Evolutionary conservation across 1,140 invertebrate species (phyloP).

Genomic region (Drosophila azteca): DNA sequence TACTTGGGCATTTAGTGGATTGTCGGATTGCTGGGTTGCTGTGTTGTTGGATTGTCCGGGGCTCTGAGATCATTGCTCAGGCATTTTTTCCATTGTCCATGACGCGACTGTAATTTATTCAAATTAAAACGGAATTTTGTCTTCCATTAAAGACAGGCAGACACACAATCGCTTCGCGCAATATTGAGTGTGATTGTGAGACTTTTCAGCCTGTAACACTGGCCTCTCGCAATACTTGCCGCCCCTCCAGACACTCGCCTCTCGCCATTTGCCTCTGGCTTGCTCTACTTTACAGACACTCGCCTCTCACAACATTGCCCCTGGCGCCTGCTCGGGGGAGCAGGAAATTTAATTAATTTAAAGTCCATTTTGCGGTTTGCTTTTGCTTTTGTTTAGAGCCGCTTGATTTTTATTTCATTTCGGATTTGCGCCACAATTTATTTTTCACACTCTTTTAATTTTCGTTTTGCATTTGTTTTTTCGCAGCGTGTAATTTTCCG

Average conservation of each 20-base stretch:
- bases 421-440: slow-evolving; percentile 39
- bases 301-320: too few species aligned
- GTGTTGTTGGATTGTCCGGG: too few species aligned
- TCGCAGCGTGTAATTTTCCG: slow-evolving; percentile 46
- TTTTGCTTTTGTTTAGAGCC: slow-evolving; percentile 28
- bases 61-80: slow-evolving; percentile 34
- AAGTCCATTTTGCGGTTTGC: slow-evolving; percentile 29
- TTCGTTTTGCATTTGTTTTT: slow-evolving; percentile 25
- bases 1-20: slow-evolving; percentile 28
- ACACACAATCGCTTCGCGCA: slow-evolving; percentile 37
- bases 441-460: slow-evolving; percentile 57
- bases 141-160: slow-evolving; percentile 20
- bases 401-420: too few species aligned
- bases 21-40: slow-evolving; percentile 6
- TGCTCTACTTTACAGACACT: too few species aligned
- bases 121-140: slow-evolving; percentile 57
- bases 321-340: slow-evolving; percentile 28
- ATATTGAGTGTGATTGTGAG: too few species aligned
- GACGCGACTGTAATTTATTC: slow-evolving; percentile 52
- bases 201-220: too few species aligned
- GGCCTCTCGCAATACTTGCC: slow-evolving; percentile 16
- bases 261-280: too few species aligned
- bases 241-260: neutral
- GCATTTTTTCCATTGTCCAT: slow-evolving; percentile 49
- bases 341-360: slow-evolving; percentile 57